These are phyloP conservation scores for Crambe crambe DNA, from an alignment of 37 sponge, comb jelly and placozoan genomes.

Conservation along the genomic window DNA sequence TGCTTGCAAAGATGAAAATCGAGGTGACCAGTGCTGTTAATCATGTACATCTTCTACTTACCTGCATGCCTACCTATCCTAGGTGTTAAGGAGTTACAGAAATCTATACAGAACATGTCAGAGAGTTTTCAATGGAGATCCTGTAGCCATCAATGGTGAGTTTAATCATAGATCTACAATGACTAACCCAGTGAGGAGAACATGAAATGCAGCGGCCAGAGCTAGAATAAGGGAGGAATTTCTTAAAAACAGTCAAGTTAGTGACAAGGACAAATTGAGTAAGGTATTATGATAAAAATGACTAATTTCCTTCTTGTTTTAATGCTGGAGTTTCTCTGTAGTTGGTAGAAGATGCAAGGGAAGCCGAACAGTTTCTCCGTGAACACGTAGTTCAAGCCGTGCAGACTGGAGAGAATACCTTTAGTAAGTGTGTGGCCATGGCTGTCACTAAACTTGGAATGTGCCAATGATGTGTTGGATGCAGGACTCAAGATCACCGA, in stretches of 20 bases:
- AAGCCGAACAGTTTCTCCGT: constrained; percentile 31
- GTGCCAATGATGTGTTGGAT: not conserved
- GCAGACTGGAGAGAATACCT: constrained; percentile 4
- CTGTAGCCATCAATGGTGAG: constrained; percentile 10
- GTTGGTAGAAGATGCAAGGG: constrained; percentile 26
- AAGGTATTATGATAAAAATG: constrained; percentile 24
- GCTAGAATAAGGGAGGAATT: constrained; percentile 33
- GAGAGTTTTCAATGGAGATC: constrained; percentile 21
- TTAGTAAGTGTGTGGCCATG: constrained; percentile 27
- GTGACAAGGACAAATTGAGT: constrained; percentile 25
- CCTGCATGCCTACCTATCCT: not conserved
- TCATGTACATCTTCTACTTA: not conserved
- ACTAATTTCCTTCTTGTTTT: not conserved
- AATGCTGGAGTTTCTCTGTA: not conserved
- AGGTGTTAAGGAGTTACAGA: constrained; percentile 31
- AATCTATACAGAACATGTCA: constrained; percentile 25
- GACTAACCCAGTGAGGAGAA: not conserved
- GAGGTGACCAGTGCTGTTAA: not conserved
- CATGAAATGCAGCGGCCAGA: constrained; percentile 17
- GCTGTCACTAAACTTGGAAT: not conserved
- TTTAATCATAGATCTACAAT: no score
- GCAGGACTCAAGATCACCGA: constrained; percentile 22
- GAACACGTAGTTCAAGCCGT: constrained; percentile 35
- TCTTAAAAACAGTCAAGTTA: constrained; percentile 33
- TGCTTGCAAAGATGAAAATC: not conserved